Evolutionary conservation across 2,797 vertebrate genomes (phyloP), one percentile per base, ranked within the genome.

Genomic region (Novumbra hubbsi): DNA sequence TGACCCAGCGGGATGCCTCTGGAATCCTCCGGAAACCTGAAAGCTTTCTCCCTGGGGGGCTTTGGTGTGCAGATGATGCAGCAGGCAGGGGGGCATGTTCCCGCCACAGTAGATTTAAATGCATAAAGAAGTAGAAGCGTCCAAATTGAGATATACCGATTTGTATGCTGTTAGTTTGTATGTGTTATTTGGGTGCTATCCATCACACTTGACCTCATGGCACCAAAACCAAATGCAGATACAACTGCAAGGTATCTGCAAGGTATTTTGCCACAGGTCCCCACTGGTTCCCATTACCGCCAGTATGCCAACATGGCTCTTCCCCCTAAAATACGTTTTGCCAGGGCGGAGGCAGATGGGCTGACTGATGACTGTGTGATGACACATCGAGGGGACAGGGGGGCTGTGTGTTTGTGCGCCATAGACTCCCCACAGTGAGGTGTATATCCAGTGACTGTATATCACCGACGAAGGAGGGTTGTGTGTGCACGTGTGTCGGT

Each of bases 321-420:
- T 34, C 34, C 30, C 48, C 49, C 72, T 82, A 77, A 86, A 81
- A 68, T 55, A 73, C 27, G 19, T 14, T 19, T 17, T 9, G 21
- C 57, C 11, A 81, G 86, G 68, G 67, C 86, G 82, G 86, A 85
- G 87, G 83, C 81, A 5, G 19, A 48, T 75, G 62, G 75, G 77
- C 75, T 38, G 78, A 88, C 24, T 30, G 81, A 89, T 80, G 86
- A 85, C 76, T 38, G 79, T 88, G 45, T 30, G 81, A 88, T 80
- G 86, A 85, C 86, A 86, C 86, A 85, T 89, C 86, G 89, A 88
- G 88, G 83, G 73, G 57, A 76, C 41, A 14, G 41, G 32, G 66
- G 63, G 68, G 65, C 34, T 67, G 65, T 21, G 65, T 3, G 19
- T 9, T n/a, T 67, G 38, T 67, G 34, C n/a, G 34, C 21, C 65